Evolutionary conservation across 1,140 invertebrate species (phyloP), one percentile per base, ranked within the genome.

Genomic region (Tetraneura akinire): DNA sequence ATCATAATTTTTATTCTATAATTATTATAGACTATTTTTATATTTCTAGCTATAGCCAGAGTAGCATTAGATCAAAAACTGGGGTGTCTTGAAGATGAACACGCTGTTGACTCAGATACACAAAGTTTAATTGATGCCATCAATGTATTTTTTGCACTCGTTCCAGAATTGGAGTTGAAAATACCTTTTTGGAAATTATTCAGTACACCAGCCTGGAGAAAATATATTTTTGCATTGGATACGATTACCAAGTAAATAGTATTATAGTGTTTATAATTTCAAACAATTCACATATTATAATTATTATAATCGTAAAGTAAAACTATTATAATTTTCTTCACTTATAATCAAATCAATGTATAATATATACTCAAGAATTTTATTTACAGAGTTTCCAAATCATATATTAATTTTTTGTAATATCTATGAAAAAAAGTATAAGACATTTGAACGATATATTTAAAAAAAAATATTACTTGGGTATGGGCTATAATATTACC

Each of bases 171-270:
- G 11, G 93, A 94, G 86, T 85, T 94, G 14, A 91, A 92, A 80
- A 89, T 93, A 82, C 93, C 93, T 0, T 85, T 94, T 60, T 95
- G 94, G 94, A 90, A 91, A 83, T 81, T 93, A 5, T 92, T 92
- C 83, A 87, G 89, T n/a, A 95, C 93, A 0, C 88, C 89, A 45
- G 88, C 91, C 0, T 95, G 93, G 87, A 87, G 88, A 81, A 90
- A 91, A 80, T 93, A 93, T 82, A 89, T 92, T 11, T 86, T 89
- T 51, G 90, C 93, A 1, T 87, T 95, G 42, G 92, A 94, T 82
- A 89, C 84, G 0, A 87, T 89, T 55, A 86, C 87, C 5, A 90
- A 88, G 93, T 93, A 86, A 87, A 87, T n/a, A n/a, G n/a, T n/a
- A n/a, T n/a, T n/a, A n/a, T n/a, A n/a, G n/a, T n/a, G n/a, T n/a